These are phyloP conservation scores for Drosophila meridionalis DNA, from an alignment of 2,888 invertebrate genomes.

Conservation along the genomic window DNA sequence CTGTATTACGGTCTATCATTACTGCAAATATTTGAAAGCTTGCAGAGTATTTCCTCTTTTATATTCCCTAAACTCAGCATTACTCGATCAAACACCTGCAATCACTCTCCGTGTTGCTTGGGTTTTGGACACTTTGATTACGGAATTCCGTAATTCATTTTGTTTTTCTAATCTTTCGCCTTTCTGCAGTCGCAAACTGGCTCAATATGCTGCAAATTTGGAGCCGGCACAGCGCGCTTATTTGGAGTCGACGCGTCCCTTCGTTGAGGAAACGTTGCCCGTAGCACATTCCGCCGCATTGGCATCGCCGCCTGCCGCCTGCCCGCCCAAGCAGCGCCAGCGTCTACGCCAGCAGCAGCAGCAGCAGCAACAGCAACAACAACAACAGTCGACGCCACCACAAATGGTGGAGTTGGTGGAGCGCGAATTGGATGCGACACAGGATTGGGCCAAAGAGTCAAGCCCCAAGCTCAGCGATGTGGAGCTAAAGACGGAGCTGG, in stretches of 20 bases:
- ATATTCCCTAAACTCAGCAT: background rate
- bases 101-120: too few species aligned
- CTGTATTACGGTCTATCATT: background rate
- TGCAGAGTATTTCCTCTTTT: background rate
- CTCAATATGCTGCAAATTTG: conserved; percentile 76
- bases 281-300: conserved; percentile 66
- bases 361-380: conserved; percentile 44
- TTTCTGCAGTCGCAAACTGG: conserved; percentile 69
- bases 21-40: background rate
- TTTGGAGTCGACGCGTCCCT: conserved; percentile 71
- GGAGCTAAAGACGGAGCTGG: conserved; percentile 49
- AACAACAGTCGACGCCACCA: conserved; percentile 11
- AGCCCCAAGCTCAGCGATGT: conserved; percentile 22
- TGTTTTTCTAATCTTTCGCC: background rate
- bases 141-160: background rate
- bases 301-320: conserved; percentile 68
- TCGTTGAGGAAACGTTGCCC: conserved; percentile 65
- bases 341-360: conserved; percentile 66
- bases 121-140: background rate
- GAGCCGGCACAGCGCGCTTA: conserved; percentile 75
- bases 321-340: conserved; percentile 75
- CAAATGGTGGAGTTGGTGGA: conserved; percentile 31
- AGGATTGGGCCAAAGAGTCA: conserved; percentile 54
- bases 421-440: conserved; percentile 20
- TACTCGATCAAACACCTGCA: background rate